phyloP scores from a whole-genome alignment of 2,888 invertebrate species.

The Sphaeridia pumilis region DNA sequence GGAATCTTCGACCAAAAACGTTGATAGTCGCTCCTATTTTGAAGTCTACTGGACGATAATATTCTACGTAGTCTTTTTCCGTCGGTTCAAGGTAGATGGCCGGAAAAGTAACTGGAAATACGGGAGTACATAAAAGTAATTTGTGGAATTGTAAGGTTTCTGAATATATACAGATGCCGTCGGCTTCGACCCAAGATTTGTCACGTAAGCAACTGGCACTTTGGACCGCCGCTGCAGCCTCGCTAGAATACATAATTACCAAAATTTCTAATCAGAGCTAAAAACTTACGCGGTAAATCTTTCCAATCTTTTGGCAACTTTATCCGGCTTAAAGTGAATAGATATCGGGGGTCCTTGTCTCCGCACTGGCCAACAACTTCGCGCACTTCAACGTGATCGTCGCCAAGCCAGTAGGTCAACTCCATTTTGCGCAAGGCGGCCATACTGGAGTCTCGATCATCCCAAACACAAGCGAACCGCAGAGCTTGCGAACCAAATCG shows the following conservation, averaged over 20 bases:
- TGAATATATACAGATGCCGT: no score
- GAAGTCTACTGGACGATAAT: constrained; percentile 66
- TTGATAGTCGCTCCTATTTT: constrained; percentile 37
- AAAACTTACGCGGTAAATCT: constrained; percentile 45
- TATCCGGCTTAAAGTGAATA: constrained; percentile 58
- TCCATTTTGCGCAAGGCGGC: constrained; percentile 48
- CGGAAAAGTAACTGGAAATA: constrained; percentile 48
- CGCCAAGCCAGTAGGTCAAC: constrained; percentile 64
- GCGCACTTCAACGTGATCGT: constrained; percentile 66
- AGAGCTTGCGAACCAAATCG: constrained; percentile 30
- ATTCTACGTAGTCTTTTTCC: constrained; percentile 61
- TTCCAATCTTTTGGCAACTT: constrained; percentile 65
- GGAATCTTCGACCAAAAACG: constrained; percentile 46
- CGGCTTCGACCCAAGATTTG: no score
- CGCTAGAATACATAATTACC: no score
- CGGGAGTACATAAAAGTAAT: no score
- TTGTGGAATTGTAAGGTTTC: no score
- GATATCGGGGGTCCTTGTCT: constrained; percentile 66
- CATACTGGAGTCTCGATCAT: constrained; percentile 42
- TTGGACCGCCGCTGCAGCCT: no score
- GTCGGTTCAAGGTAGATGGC: constrained; percentile 56
- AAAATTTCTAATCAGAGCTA: no score
- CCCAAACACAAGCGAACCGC: constrained; percentile 44
- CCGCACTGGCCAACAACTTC: constrained; percentile 59
- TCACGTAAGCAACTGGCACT: no score